These are phyloP conservation scores for Drosophila bunnanda DNA, from an alignment of 2,888 invertebrate genomes.

Conservation along the genomic window DNA sequence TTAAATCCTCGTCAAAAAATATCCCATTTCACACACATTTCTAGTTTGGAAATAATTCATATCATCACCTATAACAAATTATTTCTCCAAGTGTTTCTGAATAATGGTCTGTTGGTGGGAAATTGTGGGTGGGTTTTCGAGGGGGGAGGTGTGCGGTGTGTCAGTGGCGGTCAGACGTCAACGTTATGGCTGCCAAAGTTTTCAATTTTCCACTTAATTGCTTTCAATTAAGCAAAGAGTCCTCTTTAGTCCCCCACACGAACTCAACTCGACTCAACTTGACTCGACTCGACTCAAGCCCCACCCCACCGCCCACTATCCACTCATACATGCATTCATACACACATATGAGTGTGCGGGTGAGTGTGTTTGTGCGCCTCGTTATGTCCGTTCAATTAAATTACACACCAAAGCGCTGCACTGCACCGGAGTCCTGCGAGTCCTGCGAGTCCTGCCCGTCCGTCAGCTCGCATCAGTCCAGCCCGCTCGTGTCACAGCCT, in stretches of 20 bases:
- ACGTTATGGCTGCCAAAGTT: constrained; percentile 80
- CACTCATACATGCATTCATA: neutral
- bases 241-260: constrained; percentile 69
- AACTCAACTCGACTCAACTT: constrained; percentile 40
- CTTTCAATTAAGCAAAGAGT: constrained; percentile 80
- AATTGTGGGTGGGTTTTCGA: neutral
- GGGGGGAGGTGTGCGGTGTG: constrained; percentile 18
- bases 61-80: neutral
- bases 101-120: constrained; percentile 13
- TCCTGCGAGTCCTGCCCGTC: constrained; percentile 33
- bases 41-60: neutral
- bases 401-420: constrained; percentile 73
- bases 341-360: neutral
- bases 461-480: constrained; percentile 22
- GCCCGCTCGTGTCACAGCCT: constrained; percentile 43
- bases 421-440: constrained; percentile 49
- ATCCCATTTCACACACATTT: neutral
- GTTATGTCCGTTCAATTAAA: constrained; percentile 80
- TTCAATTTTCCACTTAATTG: constrained; percentile 80
- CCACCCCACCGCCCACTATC: neutral
- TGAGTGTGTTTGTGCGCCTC: constrained; percentile 42
- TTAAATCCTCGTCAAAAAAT: neutral
- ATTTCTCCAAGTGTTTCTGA: constrained; percentile 15
- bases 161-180: constrained; percentile 69
- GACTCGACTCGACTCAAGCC: constrained; percentile 34